Conservation (phyloP, 2,113 vertebrate genomes). For the Oncorhynchus masou region DNA sequence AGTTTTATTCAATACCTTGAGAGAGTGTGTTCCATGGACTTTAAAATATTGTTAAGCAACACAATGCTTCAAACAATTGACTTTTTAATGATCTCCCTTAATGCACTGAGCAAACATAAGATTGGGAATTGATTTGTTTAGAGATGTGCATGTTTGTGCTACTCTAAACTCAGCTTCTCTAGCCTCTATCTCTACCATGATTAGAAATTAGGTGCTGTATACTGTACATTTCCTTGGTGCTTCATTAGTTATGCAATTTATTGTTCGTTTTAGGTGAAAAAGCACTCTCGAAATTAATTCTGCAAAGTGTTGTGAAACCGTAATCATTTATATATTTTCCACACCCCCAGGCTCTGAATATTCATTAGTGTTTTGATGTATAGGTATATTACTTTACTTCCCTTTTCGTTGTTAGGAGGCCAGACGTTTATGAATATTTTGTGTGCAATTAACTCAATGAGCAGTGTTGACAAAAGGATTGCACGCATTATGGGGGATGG, state of each 20-base stretch:
- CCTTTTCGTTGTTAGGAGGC: slow-evolving; percentile 47
- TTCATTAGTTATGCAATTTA: slow-evolving; percentile 43
- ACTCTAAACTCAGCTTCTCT: not conserved
- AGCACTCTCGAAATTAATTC: slow-evolving; percentile 46
- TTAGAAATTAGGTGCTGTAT: slow-evolving; percentile 35
- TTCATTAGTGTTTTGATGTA: slow-evolving; percentile 60
- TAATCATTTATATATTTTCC: slow-evolving; percentile 67
- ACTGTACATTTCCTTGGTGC: slow-evolving; percentile 27
- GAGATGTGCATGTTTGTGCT: not conserved
- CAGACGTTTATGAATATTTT: slow-evolving; percentile 64
- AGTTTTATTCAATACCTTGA: not conserved
- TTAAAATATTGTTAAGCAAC: not conserved
- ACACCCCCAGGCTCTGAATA: slow-evolving; percentile 32
- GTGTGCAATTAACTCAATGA: slow-evolving; percentile 50
- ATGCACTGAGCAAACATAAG: not conserved
- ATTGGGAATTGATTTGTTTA: not conserved
- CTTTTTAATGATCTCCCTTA: not conserved
- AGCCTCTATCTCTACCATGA: slow-evolving; percentile 8
- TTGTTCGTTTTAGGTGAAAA: slow-evolving; percentile 49
- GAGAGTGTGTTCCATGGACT: not conserved
- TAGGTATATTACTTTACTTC: slow-evolving; percentile 58
- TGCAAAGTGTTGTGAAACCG: slow-evolving; percentile 30
- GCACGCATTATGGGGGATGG: slow-evolving; percentile 45
- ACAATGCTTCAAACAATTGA: not conserved
- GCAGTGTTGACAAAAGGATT: slow-evolving; percentile 54